Base-by-base conservation (phyloP, 2,888 invertebrate species). In the Polylopha cassiicola region DNA sequence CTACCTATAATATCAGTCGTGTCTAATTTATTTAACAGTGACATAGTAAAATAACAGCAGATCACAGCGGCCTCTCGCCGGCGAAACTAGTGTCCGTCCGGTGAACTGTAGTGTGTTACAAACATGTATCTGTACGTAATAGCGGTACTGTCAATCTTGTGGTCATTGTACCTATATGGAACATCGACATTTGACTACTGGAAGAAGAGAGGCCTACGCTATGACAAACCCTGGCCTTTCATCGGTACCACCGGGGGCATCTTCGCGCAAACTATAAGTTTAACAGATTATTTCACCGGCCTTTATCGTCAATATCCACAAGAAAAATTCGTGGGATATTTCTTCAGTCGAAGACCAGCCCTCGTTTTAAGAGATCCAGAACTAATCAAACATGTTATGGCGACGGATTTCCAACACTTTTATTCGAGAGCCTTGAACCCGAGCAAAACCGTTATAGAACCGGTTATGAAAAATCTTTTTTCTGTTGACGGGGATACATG, bases 401-500 rank as follows among this genome's bases (percentile, higher is more conserved):
- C 53, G 0, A 45, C 52, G 0, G 65, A 68, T 27, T 68, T 65
- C 32, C 27, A 37, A 2, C 20, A 51, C 15, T 66, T 66, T 30
- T 51, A 58, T 17, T 21, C 44, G 2, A 46, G 64, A 17, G 68
- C 65, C 1, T 15, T 61, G 1, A 52, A 53, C 7, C 41, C 54
- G 0, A 53, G 55, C 4, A 46, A 49, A 7, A 48, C 55, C 3
- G 50, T 48, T 2, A 28, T 45, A 0, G 65, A 66, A 27, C 57
- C 58, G 2, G 13, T 65, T 1, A 32, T 62, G 39, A 48, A 52
- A 10, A 69, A 65, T 29, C 29, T 71, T 6, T 59, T 69, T 24
- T 39, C 48, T 1, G 56, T 48, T 7, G 62, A 66, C 9, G 68
- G 66, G 2, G 65, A 68, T 7, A 47, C 50, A 2, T 73, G 73